Percentiles rank a stretch among this genome's conserved stretches.
These are phyloP conservation scores for Elysia chlorotica DNA, from an alignment of 1,140 invertebrate genomes.

Conservation along the genomic window DNA sequence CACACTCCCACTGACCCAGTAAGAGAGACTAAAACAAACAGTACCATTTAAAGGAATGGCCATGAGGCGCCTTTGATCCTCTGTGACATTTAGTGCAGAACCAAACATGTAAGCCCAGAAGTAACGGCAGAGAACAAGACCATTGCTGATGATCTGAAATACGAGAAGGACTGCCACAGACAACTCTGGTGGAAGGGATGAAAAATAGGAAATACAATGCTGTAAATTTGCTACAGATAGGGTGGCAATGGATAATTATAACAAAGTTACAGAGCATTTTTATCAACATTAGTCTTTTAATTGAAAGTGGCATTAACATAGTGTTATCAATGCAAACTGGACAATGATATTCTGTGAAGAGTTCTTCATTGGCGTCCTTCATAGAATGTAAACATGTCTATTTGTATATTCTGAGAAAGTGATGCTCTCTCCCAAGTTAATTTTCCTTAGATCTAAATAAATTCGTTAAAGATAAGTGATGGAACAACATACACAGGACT, in stretches of 20 bases:
- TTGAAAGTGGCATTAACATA: not conserved
- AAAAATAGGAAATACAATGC: not conserved
- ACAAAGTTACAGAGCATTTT: not conserved
- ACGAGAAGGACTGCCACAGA: slow-evolving; percentile 8
- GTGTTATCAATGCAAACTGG: not conserved
- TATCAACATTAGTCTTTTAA: not conserved
- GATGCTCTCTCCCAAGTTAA: too few relatives aligned
- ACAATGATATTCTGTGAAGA: not conserved
- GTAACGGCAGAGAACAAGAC: slow-evolving; percentile 15
- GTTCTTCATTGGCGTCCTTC: not conserved
- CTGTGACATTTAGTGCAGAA: slow-evolving; percentile 21
- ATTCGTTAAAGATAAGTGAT: too few relatives aligned
- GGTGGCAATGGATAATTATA: not conserved
- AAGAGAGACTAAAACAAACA: too few relatives aligned
- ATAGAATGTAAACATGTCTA: too few relatives aligned
- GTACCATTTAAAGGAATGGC: slow-evolving; percentile 30
- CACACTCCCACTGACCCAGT: too few relatives aligned
- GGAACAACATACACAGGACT: too few relatives aligned
- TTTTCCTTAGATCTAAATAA: too few relatives aligned
- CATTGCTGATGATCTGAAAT: slow-evolving; percentile 22
- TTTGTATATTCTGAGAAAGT: too few relatives aligned
- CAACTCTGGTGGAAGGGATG: too few relatives aligned
- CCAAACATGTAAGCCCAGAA: slow-evolving; percentile 23
- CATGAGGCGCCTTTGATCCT: slow-evolving; percentile 25
- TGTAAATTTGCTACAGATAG: too few relatives aligned